These are phyloP conservation scores for Prolemur simus DNA, from an alignment of 2,113 vertebrate species.

Conservation along the genomic window DNA sequence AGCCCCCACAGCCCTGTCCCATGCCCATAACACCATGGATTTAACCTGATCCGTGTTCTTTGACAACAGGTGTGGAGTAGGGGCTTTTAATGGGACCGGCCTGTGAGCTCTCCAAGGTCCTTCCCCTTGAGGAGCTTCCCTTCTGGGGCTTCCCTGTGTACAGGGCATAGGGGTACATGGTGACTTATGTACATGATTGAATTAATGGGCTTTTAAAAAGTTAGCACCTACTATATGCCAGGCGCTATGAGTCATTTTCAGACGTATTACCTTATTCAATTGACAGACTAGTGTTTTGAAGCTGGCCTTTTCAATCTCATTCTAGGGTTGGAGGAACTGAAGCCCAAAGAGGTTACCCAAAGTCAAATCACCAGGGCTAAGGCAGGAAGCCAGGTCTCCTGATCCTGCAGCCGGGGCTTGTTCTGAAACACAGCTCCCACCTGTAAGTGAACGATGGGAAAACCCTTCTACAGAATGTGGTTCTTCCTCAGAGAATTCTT, in stretches of 20 bases:
- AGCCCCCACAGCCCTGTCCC: accelerated
- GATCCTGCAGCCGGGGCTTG: background rate
- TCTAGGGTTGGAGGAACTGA: background rate
- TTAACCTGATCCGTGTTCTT: background rate
- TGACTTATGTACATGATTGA: background rate
- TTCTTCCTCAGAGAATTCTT: background rate
- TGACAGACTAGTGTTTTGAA: background rate
- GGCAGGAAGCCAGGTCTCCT: background rate
- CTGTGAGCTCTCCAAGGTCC: background rate
- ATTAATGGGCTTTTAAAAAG: background rate
- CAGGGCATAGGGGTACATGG: background rate
- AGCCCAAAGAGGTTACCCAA: background rate
- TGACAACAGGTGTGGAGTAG: background rate
- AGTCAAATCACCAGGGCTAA: background rate
- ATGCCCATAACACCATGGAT: background rate
- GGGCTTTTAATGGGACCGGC: background rate
- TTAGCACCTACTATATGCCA: background rate
- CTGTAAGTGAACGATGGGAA: background rate
- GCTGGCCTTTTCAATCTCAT: background rate
- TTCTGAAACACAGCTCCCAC: background rate
- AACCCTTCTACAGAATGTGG: background rate
- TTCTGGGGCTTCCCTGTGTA: background rate
- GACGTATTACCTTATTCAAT: background rate
- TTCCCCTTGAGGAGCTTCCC: background rate
- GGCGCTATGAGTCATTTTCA: background rate